phyloP scores from a whole-genome alignment of 92 coral and sea anemone genomes.

The Porites rus region DNA sequence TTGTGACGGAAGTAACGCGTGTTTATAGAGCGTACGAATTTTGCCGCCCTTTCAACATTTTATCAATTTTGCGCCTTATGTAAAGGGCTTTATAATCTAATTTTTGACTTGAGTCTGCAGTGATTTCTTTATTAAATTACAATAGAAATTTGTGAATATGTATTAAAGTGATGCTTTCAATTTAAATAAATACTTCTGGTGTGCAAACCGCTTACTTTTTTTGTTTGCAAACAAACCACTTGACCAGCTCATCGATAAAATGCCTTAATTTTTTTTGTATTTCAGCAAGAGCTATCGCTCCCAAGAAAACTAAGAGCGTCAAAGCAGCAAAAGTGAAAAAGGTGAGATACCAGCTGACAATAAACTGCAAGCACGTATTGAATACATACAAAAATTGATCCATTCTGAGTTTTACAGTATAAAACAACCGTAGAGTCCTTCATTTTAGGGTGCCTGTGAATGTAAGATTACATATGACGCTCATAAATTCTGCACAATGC shows the following conservation, averaged over 20 bases:
- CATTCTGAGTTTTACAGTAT: too few relatives aligned
- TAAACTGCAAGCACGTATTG: too few relatives aligned
- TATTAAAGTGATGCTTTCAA: not conserved
- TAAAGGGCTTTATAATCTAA: not conserved
- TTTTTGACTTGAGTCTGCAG: not conserved
- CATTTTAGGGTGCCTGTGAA: too few relatives aligned
- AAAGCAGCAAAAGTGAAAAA: constrained; percentile 78
- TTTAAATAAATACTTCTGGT: not conserved
- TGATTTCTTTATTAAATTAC: not conserved
- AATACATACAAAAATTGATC: too few relatives aligned
- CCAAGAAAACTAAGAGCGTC: constrained; percentile 68
- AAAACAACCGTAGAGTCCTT: too few relatives aligned
- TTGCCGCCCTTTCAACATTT: not conserved
- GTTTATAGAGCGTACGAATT: not conserved
- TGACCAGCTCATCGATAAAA: not conserved
- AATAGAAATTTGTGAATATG: not conserved
- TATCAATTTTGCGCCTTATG: not conserved
- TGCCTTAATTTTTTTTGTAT: not conserved
- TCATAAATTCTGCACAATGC: too few relatives aligned
- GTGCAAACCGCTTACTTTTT: not conserved
- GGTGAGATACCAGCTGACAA: constrained; percentile 33
- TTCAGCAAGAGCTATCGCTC: constrained; percentile 73
- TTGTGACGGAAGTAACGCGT: constrained; percentile 55
- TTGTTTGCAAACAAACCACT: too few relatives aligned
- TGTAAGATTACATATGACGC: too few relatives aligned